Evolutionary conservation across 2,797 vertebrate species (phyloP), one percentile per base, ranked within the genome.

Genomic region (Hoplostethus atlanticus): DNA sequence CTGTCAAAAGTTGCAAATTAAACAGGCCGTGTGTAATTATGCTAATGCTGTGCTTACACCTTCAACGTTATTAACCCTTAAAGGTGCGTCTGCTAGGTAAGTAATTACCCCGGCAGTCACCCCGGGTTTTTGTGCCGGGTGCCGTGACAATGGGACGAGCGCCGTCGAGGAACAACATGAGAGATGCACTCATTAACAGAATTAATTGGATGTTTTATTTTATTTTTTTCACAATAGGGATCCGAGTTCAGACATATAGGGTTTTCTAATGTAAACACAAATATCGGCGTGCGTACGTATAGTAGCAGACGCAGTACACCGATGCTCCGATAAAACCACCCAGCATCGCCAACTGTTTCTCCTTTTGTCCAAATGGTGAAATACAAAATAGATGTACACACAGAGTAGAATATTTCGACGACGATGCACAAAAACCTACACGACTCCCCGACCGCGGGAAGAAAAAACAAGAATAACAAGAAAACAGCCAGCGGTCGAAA

Each of bases 401-500:
- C 42, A 63, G 73, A 79, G 85, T 74, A 77, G 62, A 78, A 58
- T 44, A 73, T 72, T 80, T 52, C 67, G 52, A 40, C 46, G 48
- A 12, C 40, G 63, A 48, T n/a, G 31, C 13, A 51, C 57, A 21
- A 36, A 36, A 62, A 73, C 54, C 25, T 38, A 74, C 53, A 70
- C 42, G 16, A 57, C 40, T 50, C 59, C 50, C 21, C n/a, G n/a
- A 72, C 60, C n/a, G 57, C 62, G 73, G 13, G 63, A 31, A 15
- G 36, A 47, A 55, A 55, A 3, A 5, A 40, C 34, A 47, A 55
- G 48, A 3, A 5, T 34, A 38, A 77, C 73, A 66, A 68, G 69
- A 93, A 96, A 96, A 96, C 94, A 95, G 94, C 92, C 94, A 93
- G 94, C 94, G 95, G 21, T n/a, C 95, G 95, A 94, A 94, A 93